Evolutionary conservation across 2,113 vertebrate genomes (phyloP).

Genomic region (Coregonus clupeaformis): DNA sequence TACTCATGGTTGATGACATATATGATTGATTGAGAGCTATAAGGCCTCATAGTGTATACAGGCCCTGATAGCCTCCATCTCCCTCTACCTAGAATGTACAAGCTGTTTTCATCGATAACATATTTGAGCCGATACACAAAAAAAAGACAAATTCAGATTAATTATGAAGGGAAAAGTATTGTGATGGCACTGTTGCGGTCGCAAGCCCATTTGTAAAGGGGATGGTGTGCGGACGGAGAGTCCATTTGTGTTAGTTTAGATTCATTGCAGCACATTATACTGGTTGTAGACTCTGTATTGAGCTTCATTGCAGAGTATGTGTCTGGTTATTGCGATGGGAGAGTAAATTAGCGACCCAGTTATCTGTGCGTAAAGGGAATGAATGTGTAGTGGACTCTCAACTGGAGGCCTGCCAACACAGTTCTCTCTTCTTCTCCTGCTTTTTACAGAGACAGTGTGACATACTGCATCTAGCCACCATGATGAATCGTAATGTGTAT

Average conservation of each 20-base stretch:
- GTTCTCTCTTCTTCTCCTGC: neutral
- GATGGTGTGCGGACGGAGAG: neutral
- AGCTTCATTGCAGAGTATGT: too few relatives aligned
- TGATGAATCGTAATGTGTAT: neutral
- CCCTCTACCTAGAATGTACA: too few relatives aligned
- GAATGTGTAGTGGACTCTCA: neutral
- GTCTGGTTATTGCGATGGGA: neutral
- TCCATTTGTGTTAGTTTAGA: conserved; percentile 15
- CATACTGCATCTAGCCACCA: neutral
- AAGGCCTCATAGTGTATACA: too few relatives aligned
- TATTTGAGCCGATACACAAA: neutral
- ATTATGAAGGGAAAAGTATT: neutral
- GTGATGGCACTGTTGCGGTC: neutral
- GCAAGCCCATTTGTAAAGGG: neutral
- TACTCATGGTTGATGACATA: too few relatives aligned
- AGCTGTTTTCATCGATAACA: neutral
- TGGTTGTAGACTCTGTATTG: too few relatives aligned
- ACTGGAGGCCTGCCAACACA: neutral
- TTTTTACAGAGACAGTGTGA: conserved; percentile 6
- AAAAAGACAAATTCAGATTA: neutral
- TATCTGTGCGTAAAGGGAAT: conserved; percentile 15
- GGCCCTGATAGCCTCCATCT: too few relatives aligned
- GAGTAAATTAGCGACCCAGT: conserved; percentile 9
- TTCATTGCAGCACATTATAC: conserved; percentile 7
- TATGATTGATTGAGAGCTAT: too few relatives aligned